Percentiles rank a stretch among this genome's conserved stretches.
phyloP scores from a whole-genome alignment of 2,888 invertebrate species.

The Drosophila paranaensis region DNA sequence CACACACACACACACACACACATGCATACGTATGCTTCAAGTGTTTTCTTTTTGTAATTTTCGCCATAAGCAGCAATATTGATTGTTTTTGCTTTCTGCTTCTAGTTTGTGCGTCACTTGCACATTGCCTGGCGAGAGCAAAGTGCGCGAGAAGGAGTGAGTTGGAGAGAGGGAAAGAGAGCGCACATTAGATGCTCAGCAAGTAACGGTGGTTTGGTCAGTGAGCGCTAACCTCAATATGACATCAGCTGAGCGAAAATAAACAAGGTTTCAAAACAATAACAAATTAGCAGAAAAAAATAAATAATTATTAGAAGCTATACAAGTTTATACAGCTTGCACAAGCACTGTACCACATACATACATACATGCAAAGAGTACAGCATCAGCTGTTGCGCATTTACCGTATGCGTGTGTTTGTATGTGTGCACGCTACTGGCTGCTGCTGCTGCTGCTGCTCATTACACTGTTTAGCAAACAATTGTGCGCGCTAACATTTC shows the following conservation, averaged over 20 bases:
- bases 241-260: slow-evolving; percentile 72
- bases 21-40: slow-evolving; percentile 16
- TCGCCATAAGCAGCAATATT: slow-evolving; percentile 63
- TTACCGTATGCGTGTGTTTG: slow-evolving; percentile 17
- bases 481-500: slow-evolving; percentile 1
- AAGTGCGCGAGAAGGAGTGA: slow-evolving; percentile 1
- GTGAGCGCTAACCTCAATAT: slow-evolving; percentile 30
- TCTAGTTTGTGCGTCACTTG: slow-evolving; percentile 47
- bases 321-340: slow-evolving; percentile 62
- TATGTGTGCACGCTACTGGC: slow-evolving; percentile 7
- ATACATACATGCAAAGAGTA: slow-evolving; percentile 3
- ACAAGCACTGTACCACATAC: slow-evolving; percentile 4
- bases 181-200: neutral
- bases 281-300: slow-evolving; percentile 23
- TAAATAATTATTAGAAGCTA: slow-evolving; percentile 30
- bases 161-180: slow-evolving; percentile 4
- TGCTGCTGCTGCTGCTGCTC: neutral
- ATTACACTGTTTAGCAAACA: slow-evolving; percentile 40
- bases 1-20: neutral
- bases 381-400: slow-evolving; percentile 75
- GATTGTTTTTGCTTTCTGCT: slow-evolving; percentile 48
- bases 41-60: slow-evolving; percentile 48
- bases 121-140: slow-evolving; percentile 16
- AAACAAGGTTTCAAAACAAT: slow-evolving; percentile 33
- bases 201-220: slow-evolving; percentile 46